These are phyloP conservation scores for Drosophila lacicola DNA, from an alignment of 2,888 invertebrate genomes.

Conservation along the genomic window DNA sequence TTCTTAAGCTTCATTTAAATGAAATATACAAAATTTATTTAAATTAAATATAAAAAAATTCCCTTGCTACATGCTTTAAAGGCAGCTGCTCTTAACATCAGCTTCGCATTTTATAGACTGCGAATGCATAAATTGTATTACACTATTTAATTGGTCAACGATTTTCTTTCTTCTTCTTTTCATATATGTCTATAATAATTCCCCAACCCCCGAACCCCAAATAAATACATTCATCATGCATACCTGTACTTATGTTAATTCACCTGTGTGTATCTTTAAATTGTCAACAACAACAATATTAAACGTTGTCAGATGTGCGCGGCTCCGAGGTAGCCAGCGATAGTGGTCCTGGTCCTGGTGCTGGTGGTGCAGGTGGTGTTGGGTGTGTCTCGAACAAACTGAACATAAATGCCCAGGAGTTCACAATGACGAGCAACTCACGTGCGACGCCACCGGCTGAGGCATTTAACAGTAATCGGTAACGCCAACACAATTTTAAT, in stretches of 20 bases:
- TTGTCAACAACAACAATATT: slow-evolving; percentile 19
- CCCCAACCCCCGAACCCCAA: slow-evolving; percentile 13
- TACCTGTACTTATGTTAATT: slow-evolving; percentile 26
- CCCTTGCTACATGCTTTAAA: slow-evolving; percentile 4
- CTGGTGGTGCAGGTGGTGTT: slow-evolving; percentile 82
- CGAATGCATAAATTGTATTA: slow-evolving; percentile 13
- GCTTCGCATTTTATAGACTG: slow-evolving; percentile 14
- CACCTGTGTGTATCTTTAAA: slow-evolving; percentile 35
- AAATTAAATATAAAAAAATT: not conserved
- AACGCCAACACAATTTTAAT: slow-evolving; percentile 77
- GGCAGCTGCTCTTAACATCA: slow-evolving; percentile 30
- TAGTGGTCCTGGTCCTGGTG: slow-evolving; percentile 24
- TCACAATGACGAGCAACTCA: slow-evolving; percentile 88
- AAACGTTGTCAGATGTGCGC: slow-evolving; percentile 72
- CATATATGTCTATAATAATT: slow-evolving; percentile 49
- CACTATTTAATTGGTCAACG: slow-evolving; percentile 47
- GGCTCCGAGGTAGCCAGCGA: slow-evolving; percentile 53
- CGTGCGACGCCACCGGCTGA: slow-evolving; percentile 71
- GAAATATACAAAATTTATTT: not conserved
- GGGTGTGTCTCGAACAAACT: slow-evolving; percentile 88
- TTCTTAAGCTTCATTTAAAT: not conserved
- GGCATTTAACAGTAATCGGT: slow-evolving; percentile 78
- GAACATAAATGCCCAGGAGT: slow-evolving; percentile 96
- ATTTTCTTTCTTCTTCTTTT: slow-evolving; percentile 66
- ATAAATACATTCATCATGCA: slow-evolving; percentile 28